Evolutionary conservation across 2,888 invertebrate genomes (phyloP).

Genomic region (Halictus ligatus): DNA sequence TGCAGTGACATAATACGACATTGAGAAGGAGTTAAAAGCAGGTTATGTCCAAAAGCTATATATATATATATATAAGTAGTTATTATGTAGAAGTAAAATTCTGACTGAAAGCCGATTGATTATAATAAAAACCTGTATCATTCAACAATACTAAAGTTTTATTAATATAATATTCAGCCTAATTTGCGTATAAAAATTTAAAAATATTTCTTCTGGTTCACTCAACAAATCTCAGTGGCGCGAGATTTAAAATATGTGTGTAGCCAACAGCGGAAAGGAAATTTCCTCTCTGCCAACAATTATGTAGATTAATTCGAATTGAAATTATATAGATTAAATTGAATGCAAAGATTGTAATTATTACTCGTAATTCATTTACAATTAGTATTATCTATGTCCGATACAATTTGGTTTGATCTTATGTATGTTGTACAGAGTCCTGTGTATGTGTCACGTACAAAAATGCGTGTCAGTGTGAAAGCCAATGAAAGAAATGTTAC

Average conservation of each 20-base stretch:
- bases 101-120: background rate
- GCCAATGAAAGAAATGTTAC: background rate
- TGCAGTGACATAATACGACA: conserved; percentile 12
- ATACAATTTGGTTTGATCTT: background rate
- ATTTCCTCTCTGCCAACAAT: background rate
- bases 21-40: background rate
- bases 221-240: background rate
- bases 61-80: too few species aligned
- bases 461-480: background rate
- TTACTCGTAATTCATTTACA: background rate
- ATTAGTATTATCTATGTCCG: too few species aligned
- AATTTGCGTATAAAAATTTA: background rate
- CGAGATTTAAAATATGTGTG: background rate
- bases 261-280: background rate
- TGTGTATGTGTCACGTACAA: too few species aligned
- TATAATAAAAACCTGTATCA: background rate
- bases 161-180: background rate
- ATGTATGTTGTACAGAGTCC: too few species aligned
- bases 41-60: conserved; percentile 1
- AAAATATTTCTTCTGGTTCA: background rate
- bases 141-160: background rate
- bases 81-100: background rate
- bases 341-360: background rate
- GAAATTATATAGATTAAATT: background rate
- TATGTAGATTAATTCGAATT: background rate